Conservation (phyloP, 1,140 invertebrate species). For the Aphidius gifuensis region DNA sequence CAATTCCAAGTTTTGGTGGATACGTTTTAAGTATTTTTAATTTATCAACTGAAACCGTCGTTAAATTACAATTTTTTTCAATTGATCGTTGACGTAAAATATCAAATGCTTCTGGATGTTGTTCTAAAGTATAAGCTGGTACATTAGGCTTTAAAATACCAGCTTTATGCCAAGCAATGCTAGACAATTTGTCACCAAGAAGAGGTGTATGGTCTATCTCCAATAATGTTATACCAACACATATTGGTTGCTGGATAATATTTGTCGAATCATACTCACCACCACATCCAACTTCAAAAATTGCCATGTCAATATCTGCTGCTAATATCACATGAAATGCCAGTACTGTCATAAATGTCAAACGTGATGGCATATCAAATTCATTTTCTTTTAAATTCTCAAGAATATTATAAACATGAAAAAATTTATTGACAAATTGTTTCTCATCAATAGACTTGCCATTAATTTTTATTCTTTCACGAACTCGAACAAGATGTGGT, state of each 20-base stretch:
- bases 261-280: constrained; percentile 95
- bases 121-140: constrained; percentile 71
- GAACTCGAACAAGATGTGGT: constrained; percentile 87
- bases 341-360: no score
- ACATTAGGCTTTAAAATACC: constrained; percentile 89
- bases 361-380: constrained; percentile 72
- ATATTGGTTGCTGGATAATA: constrained; percentile 75
- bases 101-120: constrained; percentile 65
- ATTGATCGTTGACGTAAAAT: constrained; percentile 67
- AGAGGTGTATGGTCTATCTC: constrained; percentile 85
- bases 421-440: constrained; percentile 80
- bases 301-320: constrained; percentile 87
- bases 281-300: constrained; percentile 97
- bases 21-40: constrained; percentile 55
- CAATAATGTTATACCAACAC: constrained; percentile 87
- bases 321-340: constrained; percentile 80
- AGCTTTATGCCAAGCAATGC: constrained; percentile 93
- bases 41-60: constrained; percentile 59
- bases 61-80: constrained; percentile 66
- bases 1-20: constrained; percentile 43
- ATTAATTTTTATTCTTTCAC: constrained; percentile 90
- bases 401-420: constrained; percentile 72
- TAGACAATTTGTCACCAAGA: constrained; percentile 77
- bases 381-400: constrained; percentile 52
- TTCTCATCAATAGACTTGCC: constrained; percentile 73